These are phyloP conservation scores for Gallinago paraguaiae DNA, from an alignment of 2,113 vertebrate species.

Conservation along the genomic window DNA sequence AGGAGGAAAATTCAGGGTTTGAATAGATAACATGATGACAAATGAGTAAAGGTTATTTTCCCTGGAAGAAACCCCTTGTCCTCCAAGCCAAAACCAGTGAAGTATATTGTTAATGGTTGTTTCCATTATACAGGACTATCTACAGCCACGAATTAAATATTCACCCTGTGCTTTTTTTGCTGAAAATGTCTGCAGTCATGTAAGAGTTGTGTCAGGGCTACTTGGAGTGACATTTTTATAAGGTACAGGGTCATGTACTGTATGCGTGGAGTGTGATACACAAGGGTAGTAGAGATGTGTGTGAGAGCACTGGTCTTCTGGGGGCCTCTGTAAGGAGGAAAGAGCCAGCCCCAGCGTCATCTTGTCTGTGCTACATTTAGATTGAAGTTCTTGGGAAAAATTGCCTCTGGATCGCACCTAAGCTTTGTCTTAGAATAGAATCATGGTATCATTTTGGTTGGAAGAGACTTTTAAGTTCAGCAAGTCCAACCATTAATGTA, in stretches of 20 bases:
- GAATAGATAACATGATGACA: not conserved
- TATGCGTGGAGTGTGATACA: rapidly evolving
- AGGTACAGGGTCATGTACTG: not conserved
- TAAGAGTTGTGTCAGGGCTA: not conserved
- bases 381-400: not conserved
- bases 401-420: not conserved
- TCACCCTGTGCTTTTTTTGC: not conserved
- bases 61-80: not conserved
- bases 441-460: not conserved
- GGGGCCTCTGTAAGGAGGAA: not conserved
- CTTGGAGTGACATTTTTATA: not conserved
- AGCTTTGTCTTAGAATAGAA: not conserved
- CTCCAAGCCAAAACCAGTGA: not conserved
- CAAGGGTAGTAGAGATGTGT: not conserved
- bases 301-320: not conserved
- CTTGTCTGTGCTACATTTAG: not conserved
- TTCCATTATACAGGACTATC: not conserved
- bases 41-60: not conserved
- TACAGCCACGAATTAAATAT: not conserved
- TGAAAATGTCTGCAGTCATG: not conserved
- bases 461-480: not conserved
- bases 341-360: not conserved
- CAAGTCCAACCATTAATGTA: not conserved
- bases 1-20: not conserved
- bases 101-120: not conserved